Evolutionary conservation across 2,888 invertebrate genomes (phyloP).

Genomic region (Ormyrus labotus): DNA sequence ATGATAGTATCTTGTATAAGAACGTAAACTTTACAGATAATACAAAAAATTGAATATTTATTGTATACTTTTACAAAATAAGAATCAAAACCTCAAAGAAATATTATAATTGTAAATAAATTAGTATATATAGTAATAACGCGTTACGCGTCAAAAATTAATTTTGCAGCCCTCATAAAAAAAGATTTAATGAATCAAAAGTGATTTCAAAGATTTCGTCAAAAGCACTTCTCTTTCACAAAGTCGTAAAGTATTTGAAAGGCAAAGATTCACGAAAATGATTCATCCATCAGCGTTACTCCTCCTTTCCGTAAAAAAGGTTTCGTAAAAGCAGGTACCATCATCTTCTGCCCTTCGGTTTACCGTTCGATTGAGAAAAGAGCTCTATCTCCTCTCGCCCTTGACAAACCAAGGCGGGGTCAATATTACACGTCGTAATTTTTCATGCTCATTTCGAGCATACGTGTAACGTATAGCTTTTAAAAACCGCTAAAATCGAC

Average conservation of each 20-base stretch:
- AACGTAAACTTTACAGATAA: too few relatives aligned
- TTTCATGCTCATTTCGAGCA: conserved; percentile 20
- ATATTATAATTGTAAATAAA: too few relatives aligned
- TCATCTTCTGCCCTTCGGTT: conserved; percentile 32
- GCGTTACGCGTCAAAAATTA: too few relatives aligned
- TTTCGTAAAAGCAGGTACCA: conserved; percentile 36
- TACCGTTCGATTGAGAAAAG: conserved; percentile 16
- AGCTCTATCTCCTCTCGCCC: conserved; percentile 11
- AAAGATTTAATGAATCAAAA: conserved; percentile 22
- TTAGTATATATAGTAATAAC: too few relatives aligned
- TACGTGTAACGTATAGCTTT: conserved; percentile 28
- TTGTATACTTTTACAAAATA: too few relatives aligned
- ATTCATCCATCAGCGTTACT: conserved; percentile 26
- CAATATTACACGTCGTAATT: conserved; percentile 48
- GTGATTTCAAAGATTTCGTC: background rate
- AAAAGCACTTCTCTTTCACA: background rate
- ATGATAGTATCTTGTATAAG: too few relatives aligned
- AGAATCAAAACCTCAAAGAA: too few relatives aligned
- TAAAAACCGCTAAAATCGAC: conserved; percentile 46
- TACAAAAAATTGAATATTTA: too few relatives aligned
- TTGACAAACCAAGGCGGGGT: conserved; percentile 23
- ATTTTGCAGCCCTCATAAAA: background rate
- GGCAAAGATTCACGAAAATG: conserved; percentile 20
- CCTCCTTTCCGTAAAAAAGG: conserved; percentile 22
- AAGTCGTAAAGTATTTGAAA: conserved; percentile 16